Conservation (phyloP, 37 sponge, comb jelly and placozoan genomes). For the Hormiphora californensis region DNA sequence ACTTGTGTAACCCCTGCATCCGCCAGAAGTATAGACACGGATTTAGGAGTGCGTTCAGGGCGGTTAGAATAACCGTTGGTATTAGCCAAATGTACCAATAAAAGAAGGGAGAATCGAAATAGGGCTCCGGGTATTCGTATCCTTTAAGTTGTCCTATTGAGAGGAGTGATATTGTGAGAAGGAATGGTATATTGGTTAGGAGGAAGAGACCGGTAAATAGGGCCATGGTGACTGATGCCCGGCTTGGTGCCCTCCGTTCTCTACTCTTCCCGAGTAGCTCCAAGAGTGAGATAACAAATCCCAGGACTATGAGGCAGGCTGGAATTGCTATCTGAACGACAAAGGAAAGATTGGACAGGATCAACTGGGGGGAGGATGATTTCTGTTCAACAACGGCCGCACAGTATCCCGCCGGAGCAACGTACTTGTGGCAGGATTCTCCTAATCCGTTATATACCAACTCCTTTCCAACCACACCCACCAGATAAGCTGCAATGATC, state of each 20-base stretch:
- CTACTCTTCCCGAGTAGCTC: not conserved
- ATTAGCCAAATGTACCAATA: not conserved
- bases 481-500: not conserved
- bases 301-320: not conserved
- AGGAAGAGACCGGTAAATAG: not conserved
- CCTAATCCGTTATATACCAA: too few species aligned
- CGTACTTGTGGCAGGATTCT: too few species aligned
- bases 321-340: not conserved
- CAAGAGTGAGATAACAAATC: not conserved
- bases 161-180: too few species aligned
- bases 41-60: not conserved
- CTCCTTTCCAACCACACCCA: not conserved
- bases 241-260: not conserved
- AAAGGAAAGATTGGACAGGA: not conserved
- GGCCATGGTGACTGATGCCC: not conserved
- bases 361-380: not conserved
- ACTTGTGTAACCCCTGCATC: not conserved
- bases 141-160: too few species aligned
- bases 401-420: not conserved
- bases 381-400: not conserved
- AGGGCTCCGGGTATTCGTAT: not conserved
- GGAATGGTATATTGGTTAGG: not conserved
- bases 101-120: not conserved
- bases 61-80: not conserved
- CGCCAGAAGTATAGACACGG: not conserved